Evolutionary conservation across 2,797 vertebrate genomes (phyloP).

Genomic region (Clamator glandarius): DNA sequence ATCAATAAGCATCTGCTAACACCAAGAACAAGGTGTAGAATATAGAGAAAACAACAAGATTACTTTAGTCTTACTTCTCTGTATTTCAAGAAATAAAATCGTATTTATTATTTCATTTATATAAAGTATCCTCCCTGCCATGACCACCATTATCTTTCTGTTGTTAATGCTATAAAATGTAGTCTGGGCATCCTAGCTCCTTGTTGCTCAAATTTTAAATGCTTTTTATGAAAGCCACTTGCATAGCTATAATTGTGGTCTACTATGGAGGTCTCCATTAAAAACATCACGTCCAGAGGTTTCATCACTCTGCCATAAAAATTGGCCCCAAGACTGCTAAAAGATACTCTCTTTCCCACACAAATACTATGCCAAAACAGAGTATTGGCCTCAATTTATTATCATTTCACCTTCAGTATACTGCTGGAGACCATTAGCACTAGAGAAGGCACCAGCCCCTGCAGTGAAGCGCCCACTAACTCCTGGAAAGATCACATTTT

Average conservation of each 20-base stretch:
- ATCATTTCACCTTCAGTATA: background rate
- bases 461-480: background rate
- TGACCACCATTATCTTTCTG: background rate
- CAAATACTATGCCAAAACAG: background rate
- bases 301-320: conserved; percentile 17
- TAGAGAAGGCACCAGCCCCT: background rate
- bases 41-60: background rate
- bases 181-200: background rate
- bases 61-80: background rate
- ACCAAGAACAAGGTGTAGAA: background rate
- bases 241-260: background rate
- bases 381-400: background rate
- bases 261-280: background rate
- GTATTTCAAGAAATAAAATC: conserved; percentile 23
- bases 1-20: background rate
- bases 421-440: background rate
- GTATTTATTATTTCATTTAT: conserved; percentile 10
- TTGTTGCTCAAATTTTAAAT: background rate
- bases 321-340: background rate
- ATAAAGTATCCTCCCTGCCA: background rate
- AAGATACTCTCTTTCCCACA: background rate
- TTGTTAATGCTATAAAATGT: background rate
- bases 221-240: background rate
- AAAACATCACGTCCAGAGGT: background rate
- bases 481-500: background rate